phyloP scores from a whole-genome alignment of 2,113 vertebrate genomes.

The Siniperca chuatsi region DNA sequence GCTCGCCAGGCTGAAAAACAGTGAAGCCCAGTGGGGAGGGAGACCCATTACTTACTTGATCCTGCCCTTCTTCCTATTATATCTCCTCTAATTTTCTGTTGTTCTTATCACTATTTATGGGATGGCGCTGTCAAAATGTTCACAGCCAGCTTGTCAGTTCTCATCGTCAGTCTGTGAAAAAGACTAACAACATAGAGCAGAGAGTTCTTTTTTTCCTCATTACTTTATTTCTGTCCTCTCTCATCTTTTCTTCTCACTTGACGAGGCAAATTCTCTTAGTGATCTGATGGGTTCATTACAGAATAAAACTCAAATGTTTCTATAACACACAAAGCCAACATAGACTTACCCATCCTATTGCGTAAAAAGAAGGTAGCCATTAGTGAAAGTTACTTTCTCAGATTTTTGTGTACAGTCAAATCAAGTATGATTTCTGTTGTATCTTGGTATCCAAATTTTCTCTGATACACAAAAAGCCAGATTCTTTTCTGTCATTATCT shows the following conservation, averaged over 20 bases:
- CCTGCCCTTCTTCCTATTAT: not conserved
- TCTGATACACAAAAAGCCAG: not conserved
- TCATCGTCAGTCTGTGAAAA: constrained; percentile 18
- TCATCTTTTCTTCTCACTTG: not conserved
- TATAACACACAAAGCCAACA: not conserved
- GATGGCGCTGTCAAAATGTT: constrained; percentile 7
- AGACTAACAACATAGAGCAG: not conserved
- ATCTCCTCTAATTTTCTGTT: not conserved
- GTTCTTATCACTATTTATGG: not conserved
- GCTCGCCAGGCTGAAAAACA: not conserved
- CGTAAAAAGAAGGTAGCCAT: not conserved
- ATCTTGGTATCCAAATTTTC: not conserved
- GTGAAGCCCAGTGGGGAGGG: not conserved
- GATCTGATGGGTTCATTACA: not conserved
- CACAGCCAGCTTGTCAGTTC: constrained; percentile 19
- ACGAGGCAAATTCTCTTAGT: not conserved
- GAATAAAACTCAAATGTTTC: not conserved
- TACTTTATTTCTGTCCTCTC: not conserved
- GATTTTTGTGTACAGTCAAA: not conserved
- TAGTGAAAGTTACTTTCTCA: not conserved
- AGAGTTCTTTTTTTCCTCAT: not conserved
- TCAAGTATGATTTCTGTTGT: not conserved
- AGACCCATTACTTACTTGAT: constrained; percentile 18
- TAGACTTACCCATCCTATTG: not conserved
- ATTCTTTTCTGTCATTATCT: not conserved